Evolutionary conservation across 2,113 vertebrate species (phyloP).

Genomic region (Pelecanus crispus): DNA sequence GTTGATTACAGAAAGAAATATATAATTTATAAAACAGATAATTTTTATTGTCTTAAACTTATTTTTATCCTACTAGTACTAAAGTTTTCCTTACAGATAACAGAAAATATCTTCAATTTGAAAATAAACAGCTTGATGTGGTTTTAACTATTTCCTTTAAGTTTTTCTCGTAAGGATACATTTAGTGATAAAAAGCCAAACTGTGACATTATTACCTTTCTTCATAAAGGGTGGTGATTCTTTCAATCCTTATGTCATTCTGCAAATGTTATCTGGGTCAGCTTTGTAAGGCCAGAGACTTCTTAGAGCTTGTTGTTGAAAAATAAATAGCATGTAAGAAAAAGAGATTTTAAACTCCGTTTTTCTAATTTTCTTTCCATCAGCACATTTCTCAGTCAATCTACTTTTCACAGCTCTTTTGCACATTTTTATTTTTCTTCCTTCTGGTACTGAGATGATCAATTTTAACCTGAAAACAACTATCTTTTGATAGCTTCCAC

Average conservation of each 20-base stretch:
- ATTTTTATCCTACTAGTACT: not conserved
- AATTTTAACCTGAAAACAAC: not conserved
- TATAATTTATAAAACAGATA: not conserved
- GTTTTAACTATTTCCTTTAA: not conserved
- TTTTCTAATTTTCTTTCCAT: not conserved
- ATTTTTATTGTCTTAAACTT: not conserved
- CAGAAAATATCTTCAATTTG: not conserved
- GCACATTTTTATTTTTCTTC: not conserved
- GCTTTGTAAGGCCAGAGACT: not conserved
- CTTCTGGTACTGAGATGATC: not conserved
- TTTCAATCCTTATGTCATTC: not conserved
- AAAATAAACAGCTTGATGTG: not conserved
- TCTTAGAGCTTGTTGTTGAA: not conserved
- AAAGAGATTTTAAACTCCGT: rapidly evolving
- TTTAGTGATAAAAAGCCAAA: not conserved
- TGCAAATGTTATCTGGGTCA: not conserved
- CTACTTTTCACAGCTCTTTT: not conserved
- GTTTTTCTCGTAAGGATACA: not conserved
- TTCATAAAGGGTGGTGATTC: not conserved
- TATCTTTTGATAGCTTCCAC: not conserved
- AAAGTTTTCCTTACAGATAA: not conserved
- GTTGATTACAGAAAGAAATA: not conserved
- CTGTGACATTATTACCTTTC: not conserved
- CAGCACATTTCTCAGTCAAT: not conserved
- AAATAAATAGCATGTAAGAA: not conserved